These are phyloP conservation scores for Candidula unifasciata DNA, from an alignment of 2,888 invertebrate genomes.

Conservation along the genomic window DNA sequence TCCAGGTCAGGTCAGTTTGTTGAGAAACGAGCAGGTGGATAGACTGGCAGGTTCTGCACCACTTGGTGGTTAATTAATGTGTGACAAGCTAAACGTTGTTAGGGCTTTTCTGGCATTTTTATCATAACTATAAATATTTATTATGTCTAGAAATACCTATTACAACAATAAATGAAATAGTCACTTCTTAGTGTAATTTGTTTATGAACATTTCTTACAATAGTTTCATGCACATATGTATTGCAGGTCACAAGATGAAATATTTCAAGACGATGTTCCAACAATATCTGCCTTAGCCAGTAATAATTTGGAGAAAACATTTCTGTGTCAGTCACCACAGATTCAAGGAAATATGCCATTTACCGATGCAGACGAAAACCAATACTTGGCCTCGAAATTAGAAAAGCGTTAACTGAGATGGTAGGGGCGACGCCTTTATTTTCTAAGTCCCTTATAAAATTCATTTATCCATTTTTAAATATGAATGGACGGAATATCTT, in stretches of 20 bases:
- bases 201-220: neutral
- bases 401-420: neutral
- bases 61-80: too few relatives aligned
- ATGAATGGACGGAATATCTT: too few relatives aligned
- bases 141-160: too few relatives aligned
- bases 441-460: neutral
- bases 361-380: neutral
- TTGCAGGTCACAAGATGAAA: conserved; percentile 10
- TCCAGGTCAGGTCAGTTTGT: too few relatives aligned
- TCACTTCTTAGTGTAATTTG: neutral
- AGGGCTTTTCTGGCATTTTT: too few relatives aligned
- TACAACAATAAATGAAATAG: too few relatives aligned
- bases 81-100: too few relatives aligned
- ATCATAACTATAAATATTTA: too few relatives aligned
- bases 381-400: neutral
- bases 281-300: neutral
- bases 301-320: neutral
- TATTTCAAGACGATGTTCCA: neutral
- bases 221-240: neutral
- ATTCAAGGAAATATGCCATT: neutral
- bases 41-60: too few relatives aligned
- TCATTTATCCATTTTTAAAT: neutral
- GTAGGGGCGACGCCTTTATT: neutral
- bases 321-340: neutral
- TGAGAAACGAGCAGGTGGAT: too few relatives aligned